Evolutionary conservation across 2,113 vertebrate genomes (phyloP).

Genomic region (Leptodactylus fuscus): DNA sequence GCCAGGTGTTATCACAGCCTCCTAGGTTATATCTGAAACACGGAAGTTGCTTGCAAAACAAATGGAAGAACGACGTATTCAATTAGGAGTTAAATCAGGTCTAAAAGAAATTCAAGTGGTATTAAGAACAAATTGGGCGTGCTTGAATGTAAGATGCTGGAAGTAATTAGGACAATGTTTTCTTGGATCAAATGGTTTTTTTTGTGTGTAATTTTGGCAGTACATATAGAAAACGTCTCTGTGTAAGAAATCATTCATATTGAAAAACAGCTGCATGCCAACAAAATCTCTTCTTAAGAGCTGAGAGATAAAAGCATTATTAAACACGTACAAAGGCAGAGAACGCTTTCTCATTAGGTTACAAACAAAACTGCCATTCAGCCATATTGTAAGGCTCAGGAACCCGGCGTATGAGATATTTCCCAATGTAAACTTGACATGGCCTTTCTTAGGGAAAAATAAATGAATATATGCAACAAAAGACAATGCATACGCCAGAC

Average conservation of each 20-base stretch:
- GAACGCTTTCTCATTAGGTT: constrained; percentile 67
- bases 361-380: constrained; percentile 69
- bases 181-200: constrained; percentile 68
- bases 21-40: not conserved
- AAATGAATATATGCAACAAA: constrained; percentile 62
- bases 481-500: constrained; percentile 67
- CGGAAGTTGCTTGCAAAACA: constrained; percentile 30
- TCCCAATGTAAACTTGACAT: constrained; percentile 70
- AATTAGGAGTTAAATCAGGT: constrained; percentile 44
- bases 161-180: constrained; percentile 74
- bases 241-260: constrained; percentile 65
- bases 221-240: constrained; percentile 78
- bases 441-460: constrained; percentile 64
- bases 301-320: constrained; percentile 71
- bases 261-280: constrained; percentile 73
- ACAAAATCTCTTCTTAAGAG: constrained; percentile 73
- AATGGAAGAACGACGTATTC: constrained; percentile 17
- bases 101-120: constrained; percentile 53
- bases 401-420: constrained; percentile 66
- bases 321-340: constrained; percentile 69
- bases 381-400: constrained; percentile 71
- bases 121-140: constrained; percentile 52
- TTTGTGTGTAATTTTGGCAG: constrained; percentile 70
- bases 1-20: constrained; percentile 25
- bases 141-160: constrained; percentile 69